Evolutionary conservation across 2,797 vertebrate genomes (phyloP), one percentile per base, ranked within the genome.

Genomic region (Craterocephalus amniculus): DNA sequence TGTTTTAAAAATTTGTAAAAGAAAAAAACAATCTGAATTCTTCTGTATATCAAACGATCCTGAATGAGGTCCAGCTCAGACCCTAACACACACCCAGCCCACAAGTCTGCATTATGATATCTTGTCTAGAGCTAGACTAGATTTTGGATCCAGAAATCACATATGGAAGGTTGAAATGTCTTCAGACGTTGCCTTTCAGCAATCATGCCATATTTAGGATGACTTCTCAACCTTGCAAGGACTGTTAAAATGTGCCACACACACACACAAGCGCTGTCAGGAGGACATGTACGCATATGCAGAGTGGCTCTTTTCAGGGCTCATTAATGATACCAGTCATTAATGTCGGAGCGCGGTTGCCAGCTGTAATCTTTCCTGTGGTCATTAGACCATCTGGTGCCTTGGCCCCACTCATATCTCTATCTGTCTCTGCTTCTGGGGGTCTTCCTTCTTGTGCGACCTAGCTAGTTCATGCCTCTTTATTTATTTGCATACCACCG

Each of bases 281-380:
- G 48, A 72, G 54, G 58, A 78, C n/a, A 34, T 8, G 12, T 55
- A 65, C 67, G 67, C 49, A 52, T 36, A 61, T 56, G 63, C 74
- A 74, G 56, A 56, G 29, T 34, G 32, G 57, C 79, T 83, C 78
- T 77, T 79, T 74, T 84, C 83, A 59, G 63, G 70, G 81, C 78
- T 70, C 78, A 84, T 85, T 85, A 86, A 87, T 87, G 89, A 90
- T 88, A 87, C 70, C 80, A 80, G 87, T 88, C 88, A 90, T 92
- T 92, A 93, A 91, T 88, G 88, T 63, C 64, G 83, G 83, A 78
- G 90, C 80, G 83, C 76, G 79, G 82, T 70, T 89, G 87, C 87
- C 91, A 93, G 87, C 85, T 80, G 90, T 90, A 91, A 93, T 91
- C 90, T 92, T 93, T 94, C 86, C 90, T 90, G 84, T 83, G 87